These are phyloP conservation scores for Anastrepha ludens DNA, from an alignment of 1,140 invertebrate species.

Conservation along the genomic window DNA sequence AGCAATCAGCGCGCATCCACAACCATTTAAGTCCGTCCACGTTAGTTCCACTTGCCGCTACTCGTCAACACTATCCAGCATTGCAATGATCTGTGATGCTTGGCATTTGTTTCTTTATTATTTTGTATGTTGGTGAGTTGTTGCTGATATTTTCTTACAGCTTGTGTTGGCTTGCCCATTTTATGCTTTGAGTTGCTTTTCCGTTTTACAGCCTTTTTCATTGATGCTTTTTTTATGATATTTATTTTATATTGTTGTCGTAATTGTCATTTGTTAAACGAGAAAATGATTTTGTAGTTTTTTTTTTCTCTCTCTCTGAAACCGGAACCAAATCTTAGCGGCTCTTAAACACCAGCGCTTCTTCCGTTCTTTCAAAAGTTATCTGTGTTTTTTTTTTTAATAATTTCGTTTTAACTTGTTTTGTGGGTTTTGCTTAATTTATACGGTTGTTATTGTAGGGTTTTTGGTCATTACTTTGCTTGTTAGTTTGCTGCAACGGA, in stretches of 20 bases:
- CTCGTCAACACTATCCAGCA: neutral
- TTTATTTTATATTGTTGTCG: neutral
- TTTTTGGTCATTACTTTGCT: neutral
- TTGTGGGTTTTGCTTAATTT: conserved; percentile 21
- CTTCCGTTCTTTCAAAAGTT: neutral
- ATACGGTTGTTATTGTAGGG: neutral
- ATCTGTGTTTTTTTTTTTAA: neutral
- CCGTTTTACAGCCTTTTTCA: conserved; percentile 29
- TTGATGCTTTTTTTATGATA: neutral
- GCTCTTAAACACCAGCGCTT: neutral
- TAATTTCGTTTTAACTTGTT: neutral
- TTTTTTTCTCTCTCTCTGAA: neutral
- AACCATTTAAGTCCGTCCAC: neutral
- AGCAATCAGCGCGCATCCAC: neutral
- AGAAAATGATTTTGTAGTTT: neutral
- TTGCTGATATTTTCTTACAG: neutral
- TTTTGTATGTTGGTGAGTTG: neutral
- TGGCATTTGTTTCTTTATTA: conserved; percentile 23
- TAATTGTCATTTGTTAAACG: conserved; percentile 25
- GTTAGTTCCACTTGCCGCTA: neutral
- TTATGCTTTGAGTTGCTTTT: conserved; percentile 29
- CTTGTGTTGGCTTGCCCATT: conserved; percentile 1
- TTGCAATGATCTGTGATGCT: neutral
- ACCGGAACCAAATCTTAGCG: conserved; percentile 48
- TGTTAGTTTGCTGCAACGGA: conserved; percentile 9